Conservation (phyloP, 1,140 invertebrate species). For the Heliconius himera region DNA sequence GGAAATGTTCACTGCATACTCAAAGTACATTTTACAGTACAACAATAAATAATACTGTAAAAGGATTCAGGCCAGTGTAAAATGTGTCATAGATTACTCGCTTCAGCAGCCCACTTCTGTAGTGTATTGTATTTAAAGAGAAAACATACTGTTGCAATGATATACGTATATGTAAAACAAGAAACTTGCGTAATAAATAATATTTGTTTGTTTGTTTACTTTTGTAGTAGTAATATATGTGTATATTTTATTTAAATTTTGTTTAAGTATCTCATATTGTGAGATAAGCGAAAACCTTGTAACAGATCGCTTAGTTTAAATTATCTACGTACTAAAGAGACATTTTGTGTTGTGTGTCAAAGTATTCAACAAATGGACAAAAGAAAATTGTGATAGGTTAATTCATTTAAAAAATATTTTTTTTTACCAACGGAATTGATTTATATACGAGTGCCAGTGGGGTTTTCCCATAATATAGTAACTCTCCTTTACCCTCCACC, state of each 20-base stretch:
- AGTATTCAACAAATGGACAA: no score
- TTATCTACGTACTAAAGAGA: no score
- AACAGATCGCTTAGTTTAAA: no score
- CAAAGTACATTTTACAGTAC: neutral
- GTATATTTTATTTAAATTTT: neutral
- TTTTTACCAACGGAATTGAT: no score
- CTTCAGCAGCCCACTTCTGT: slow-evolving; percentile 26
- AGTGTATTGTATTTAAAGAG: slow-evolving; percentile 7
- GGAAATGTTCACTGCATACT: neutral
- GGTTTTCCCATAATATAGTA: no score
- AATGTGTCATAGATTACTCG: slow-evolving; percentile 42
- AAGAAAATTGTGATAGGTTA: no score
- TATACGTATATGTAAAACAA: neutral
- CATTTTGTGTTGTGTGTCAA: no score
- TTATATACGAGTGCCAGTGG: no score
- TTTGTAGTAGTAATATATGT: neutral
- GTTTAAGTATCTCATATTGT: no score
- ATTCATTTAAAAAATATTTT: no score
- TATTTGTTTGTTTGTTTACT: neutral
- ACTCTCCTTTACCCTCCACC: no score
- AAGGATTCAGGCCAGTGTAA: slow-evolving; percentile 26
- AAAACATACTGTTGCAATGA: slow-evolving; percentile 5
- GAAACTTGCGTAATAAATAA: neutral
- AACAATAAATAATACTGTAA: neutral
- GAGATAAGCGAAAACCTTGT: no score